phyloP scores from a whole-genome alignment of 92 coral and sea anemone species.

The Zoanthus solanderi region DNA sequence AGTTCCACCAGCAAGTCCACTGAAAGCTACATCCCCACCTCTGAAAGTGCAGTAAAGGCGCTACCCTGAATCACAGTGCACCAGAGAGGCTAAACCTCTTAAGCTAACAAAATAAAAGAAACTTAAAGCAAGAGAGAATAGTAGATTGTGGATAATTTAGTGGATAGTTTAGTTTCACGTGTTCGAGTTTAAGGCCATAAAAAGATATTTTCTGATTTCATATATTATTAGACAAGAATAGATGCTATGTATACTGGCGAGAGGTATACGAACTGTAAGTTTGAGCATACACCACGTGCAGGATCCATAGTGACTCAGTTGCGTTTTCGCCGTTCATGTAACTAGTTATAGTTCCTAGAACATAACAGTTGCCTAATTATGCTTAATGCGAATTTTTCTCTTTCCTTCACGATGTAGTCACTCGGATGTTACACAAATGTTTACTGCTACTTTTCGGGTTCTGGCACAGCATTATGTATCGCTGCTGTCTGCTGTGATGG shows the following conservation, averaged over 20 bases:
- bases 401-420: no score
- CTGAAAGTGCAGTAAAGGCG: slow-evolving; percentile 11
- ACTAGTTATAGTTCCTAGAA: no score
- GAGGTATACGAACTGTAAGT: background rate
- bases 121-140: no score
- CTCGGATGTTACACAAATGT: no score
- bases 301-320: background rate
- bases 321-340: background rate
- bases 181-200: background rate
- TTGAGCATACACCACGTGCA: background rate
- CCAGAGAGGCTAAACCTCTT: slow-evolving; percentile 26
- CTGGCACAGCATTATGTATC: no score
- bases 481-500: no score
- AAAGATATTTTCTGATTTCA: background rate
- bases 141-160: background rate
- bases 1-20: slow-evolving; percentile 8
- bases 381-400: no score
- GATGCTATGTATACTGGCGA: background rate
- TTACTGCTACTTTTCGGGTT: no score
- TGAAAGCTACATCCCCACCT: background rate
- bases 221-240: background rate
- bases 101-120: background rate
- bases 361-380: no score
- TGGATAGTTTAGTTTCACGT: background rate
- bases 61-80: slow-evolving; percentile 5